Evolutionary conservation across 1,140 invertebrate species (phyloP), one percentile per base, ranked within the genome.

Genomic region (Pogonomyrmex barbatus): DNA sequence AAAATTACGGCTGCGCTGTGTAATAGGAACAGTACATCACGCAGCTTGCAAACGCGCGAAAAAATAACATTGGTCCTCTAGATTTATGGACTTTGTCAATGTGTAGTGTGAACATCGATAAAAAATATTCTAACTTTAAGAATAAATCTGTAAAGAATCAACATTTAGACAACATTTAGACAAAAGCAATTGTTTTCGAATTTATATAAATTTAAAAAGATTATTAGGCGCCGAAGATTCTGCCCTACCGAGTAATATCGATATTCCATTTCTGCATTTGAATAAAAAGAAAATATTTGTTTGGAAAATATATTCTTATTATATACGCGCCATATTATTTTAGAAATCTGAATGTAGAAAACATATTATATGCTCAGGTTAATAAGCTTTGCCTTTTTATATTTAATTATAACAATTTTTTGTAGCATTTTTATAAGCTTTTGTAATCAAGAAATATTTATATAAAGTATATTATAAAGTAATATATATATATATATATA

Each of bases 21-120:
- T 89, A 89, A 88, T 89, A 87, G 82, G 56, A 33, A 45, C 82
- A 56, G 52, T 88, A 88, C 54, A 89, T 89, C 87, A 76, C 82
- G 63, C 58, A 73, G 24, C 52, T 77, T 47, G 87, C 67, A 60
- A 88, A 89, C 73, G 52, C 88, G 76, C 76, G 87, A 88, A 89
- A 89, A 89, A 89, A 81, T 88, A 75, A 76, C 87, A 88, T 85
- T 87, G 81, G 14, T 73, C 56, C 52, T 47, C n/a, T 60, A 68
- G 81, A 85, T 87, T 87, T 87, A 87, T 75, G 24, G 70, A 10
- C n/a, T 52, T 58, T 52, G 45, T 54, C 86, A 42, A 50, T 36
- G 45, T 39, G 30, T 42, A 62, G 65, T 14, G 36, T 39, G 54
- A 68, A 68, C 62, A 30, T 67, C 45, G 86, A 87, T 87, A 71